Evolutionary conservation across 64 coral and sea anemone species (phyloP), one percentile per base, ranked within the genome.

Genomic region (Hydrozoanthus tunicans): DNA sequence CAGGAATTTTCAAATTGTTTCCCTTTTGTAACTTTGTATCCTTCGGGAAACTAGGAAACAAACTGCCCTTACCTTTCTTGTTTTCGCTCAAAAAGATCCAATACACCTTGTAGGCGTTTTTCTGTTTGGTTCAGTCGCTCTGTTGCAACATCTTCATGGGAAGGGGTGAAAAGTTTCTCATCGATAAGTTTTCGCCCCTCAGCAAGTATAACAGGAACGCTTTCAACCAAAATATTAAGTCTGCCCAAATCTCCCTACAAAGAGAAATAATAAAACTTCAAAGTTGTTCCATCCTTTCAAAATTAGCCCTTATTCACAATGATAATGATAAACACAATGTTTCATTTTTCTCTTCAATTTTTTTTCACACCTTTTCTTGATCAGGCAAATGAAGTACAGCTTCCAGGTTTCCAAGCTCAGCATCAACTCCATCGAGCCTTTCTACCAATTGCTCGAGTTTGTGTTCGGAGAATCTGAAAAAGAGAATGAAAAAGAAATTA

Each of bases 71-170:
- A 88, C 84, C 84, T 88, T 75, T 88, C 69, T 59, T 62, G 68
- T 23, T 59, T 88, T 4, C 84, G 73, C 69, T 88, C 55, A 59
- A 75, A 88, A 32, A 88, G 55, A 88, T 74, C 68, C 6, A 56
- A 32, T 3, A 88, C 24, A 59, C 60, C 55, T 12, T 51, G 84
- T 43, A 88, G 56, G 9, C 69, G 69, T 74, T 88, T 74, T 59
- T 73, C 84, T 51, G 84, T 88, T 26, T 74, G 67, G 20, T 5
- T 5, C 84, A 88, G 43, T 27, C 84, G 84, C 23, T 73, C 67
- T 27, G 56, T 13, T 3, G 56, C 69, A 60, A 75, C 24, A 3
- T 58, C 74, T 56, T 88, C 84, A 24, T 88, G 67, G 24, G 68
- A 51, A 4, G 84, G 67, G 51, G 43, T 3, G 23, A 88, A 75